Evolutionary conservation across 2,113 vertebrate genomes (phyloP).

Genomic region (Oceanodroma tethys): DNA sequence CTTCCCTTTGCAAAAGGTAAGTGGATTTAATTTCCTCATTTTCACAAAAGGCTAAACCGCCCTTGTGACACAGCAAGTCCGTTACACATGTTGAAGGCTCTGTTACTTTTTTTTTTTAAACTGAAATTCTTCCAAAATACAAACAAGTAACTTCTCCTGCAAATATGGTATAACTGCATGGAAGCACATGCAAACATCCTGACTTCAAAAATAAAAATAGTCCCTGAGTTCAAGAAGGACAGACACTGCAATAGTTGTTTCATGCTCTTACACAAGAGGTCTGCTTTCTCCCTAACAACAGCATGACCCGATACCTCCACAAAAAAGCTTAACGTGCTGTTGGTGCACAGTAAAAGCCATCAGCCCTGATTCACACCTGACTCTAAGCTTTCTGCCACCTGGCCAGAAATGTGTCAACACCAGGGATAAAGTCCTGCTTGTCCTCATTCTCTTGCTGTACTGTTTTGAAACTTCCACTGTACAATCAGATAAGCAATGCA

Average conservation of each 20-base stretch:
- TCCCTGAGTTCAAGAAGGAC: not conserved
- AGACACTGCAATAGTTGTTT: not conserved
- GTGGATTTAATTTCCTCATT: slow-evolving; percentile 56
- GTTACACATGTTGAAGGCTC: not conserved
- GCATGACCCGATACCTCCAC: not conserved
- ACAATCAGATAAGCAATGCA: not conserved
- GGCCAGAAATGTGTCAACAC: not conserved
- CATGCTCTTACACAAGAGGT: not conserved
- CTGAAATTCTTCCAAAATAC: not conserved
- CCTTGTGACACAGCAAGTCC: not conserved
- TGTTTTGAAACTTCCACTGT: not conserved
- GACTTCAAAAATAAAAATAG: not conserved
- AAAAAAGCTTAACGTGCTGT: not conserved
- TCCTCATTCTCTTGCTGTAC: rapidly evolving
- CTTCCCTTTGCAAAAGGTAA: slow-evolving; percentile 61
- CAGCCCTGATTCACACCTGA: not conserved
- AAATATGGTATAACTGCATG: not conserved
- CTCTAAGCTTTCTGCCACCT: not conserved
- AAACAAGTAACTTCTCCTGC: not conserved
- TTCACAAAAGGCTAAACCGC: not conserved
- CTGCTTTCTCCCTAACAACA: not conserved
- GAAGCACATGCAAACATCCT: not conserved
- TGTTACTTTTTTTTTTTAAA: not conserved
- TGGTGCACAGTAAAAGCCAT: not conserved
- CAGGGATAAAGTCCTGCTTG: not conserved